phyloP scores from a whole-genome alignment of 2,888 invertebrate species.

The Punctoribates punctum region DNA sequence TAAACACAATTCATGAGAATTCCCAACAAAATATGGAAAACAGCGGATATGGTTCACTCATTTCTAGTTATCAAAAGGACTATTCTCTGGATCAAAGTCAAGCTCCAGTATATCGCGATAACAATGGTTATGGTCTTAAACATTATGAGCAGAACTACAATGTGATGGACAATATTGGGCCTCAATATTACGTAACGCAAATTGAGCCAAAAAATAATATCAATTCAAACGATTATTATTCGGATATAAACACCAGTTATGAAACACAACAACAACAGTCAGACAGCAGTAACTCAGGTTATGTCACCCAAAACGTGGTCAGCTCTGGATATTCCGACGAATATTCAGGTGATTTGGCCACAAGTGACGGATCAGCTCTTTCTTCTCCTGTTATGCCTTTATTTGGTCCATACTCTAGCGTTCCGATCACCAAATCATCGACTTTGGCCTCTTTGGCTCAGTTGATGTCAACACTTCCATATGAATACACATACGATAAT shows the following conservation, averaged over 20 bases:
- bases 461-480: not conserved
- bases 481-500: too few relatives aligned
- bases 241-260: not conserved
- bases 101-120: not conserved
- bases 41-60: too few relatives aligned
- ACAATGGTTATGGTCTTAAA: not conserved
- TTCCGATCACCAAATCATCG: not conserved
- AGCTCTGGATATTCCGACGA: not conserved
- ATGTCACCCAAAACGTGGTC: not conserved
- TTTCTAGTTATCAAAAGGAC: too few relatives aligned
- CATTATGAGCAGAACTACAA: not conserved
- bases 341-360: not conserved
- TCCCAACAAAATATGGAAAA: too few relatives aligned
- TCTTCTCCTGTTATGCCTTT: not conserved
- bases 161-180: not conserved
- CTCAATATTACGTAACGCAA: not conserved
- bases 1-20: too few relatives aligned
- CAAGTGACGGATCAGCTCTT: not conserved
- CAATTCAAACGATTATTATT: not conserved
- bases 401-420: not conserved
- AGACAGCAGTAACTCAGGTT: not conserved
- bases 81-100: too few relatives aligned
- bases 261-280: not conserved
- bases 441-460: not conserved
- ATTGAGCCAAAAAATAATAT: not conserved